A percentile compares a stretch with the other conserved stretches of the same genome.
These are phyloP conservation scores for Coluber constrictor DNA, from an alignment of 2,797 vertebrate species.

Conservation along the genomic window DNA sequence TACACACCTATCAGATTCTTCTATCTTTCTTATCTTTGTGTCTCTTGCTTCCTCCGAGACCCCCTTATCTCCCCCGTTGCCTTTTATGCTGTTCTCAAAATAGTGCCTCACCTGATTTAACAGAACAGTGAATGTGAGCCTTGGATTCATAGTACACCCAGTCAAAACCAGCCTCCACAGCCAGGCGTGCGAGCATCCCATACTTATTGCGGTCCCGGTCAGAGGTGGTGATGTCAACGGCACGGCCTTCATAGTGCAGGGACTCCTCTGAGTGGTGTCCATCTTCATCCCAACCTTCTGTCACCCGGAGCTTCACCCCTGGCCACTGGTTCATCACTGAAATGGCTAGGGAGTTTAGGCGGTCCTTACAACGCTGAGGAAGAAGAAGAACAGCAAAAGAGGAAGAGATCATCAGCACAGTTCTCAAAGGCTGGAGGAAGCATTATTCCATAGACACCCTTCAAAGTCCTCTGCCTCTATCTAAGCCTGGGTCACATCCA, in stretches of 20 bases:
- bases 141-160: conserved; percentile 99
- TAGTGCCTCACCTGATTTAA: conserved; percentile 89
- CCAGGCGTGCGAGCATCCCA: conserved; percentile 93
- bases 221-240: conserved; percentile 96
- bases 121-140: conserved; percentile 96
- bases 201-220: conserved; percentile 95
- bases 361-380: conserved; percentile 93
- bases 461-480: background rate
- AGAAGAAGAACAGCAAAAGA: background rate
- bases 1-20: background rate
- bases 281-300: conserved; percentile 97
- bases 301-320: conserved; percentile 92
- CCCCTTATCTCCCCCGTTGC: background rate
- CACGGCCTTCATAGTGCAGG: conserved; percentile 93
- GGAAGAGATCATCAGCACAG: background rate
- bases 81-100: background rate
- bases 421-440: background rate
- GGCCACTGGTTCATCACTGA: conserved; percentile 99
- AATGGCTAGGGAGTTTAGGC: conserved; percentile 95
- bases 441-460: background rate
- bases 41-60: background rate
- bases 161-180: conserved; percentile 95
- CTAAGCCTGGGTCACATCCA: too few relatives aligned
- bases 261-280: conserved; percentile 96
- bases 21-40: background rate